A percentile compares a stretch with the other conserved stretches of the same genome.
Evolutionary conservation across 2,888 invertebrate genomes (phyloP).

Genomic region (Chrysolina oricalcia): DNA sequence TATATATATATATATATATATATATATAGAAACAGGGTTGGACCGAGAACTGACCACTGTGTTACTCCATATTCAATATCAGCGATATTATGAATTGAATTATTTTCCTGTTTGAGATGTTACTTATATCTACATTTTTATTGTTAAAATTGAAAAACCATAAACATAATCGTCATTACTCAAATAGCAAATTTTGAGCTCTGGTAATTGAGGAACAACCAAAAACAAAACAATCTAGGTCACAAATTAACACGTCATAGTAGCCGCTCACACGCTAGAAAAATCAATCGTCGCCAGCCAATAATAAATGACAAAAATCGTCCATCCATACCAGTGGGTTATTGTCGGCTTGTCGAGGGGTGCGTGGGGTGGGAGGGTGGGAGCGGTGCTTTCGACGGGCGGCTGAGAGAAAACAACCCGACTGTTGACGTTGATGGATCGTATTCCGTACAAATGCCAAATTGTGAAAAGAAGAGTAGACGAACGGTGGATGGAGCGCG

Average conservation of each 20-base stretch:
- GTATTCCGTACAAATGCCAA: conserved; percentile 74
- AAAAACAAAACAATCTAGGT: conserved; percentile 44
- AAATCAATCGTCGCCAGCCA: conserved; percentile 71
- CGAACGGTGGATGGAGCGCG: conserved; percentile 67
- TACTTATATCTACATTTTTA: no score
- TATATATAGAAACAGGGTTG: no score
- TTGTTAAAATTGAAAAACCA: no score
- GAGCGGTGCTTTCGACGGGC: conserved; percentile 60
- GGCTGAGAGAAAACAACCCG: conserved; percentile 72
- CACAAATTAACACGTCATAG: conserved; percentile 70
- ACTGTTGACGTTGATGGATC: conserved; percentile 74
- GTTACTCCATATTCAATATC: no score
- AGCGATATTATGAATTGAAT: no score
- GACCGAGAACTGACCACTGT: no score
- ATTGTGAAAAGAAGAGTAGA: conserved; percentile 73
- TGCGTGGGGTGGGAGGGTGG: conserved; percentile 60
- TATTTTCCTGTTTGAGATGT: no score
- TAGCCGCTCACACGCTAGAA: conserved; percentile 67
- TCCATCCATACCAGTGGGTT: conserved; percentile 72
- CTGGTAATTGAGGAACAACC: not conserved
- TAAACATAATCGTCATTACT: no score
- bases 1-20: no score
- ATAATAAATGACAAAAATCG: conserved; percentile 73
- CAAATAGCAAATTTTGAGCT: not conserved
- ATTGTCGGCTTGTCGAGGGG: conserved; percentile 68